Base-by-base conservation (phyloP, 2,888 invertebrate genomes). In the Lepas anatifera region DNA sequence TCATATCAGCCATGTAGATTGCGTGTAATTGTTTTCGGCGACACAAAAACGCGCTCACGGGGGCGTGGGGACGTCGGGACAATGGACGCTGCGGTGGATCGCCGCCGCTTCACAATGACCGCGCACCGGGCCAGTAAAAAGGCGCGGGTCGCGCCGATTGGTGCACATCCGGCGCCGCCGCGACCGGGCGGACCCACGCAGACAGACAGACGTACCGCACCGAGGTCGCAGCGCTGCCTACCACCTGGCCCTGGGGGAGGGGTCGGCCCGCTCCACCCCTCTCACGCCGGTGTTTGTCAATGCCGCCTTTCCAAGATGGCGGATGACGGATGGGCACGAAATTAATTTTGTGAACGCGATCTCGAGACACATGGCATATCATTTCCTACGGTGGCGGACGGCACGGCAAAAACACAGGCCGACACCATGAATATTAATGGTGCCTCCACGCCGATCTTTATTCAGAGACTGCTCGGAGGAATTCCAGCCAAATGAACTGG, bases 1-100 rank as follows among this genome's bases (percentile, higher is more conserved):
- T 58, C 58, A 58, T 58, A 58, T 58, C 58, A 58, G 35, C 58
- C 58, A 58, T 58, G 58, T 58, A 58, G 58, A 58, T 58, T 58
- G 58, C 58, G 58, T 35, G 58, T 58, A 58, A 58, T 58, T 58
- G 58, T 58, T 58, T 58, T 58, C 58, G 58, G 58, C 58, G 58
- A 58, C 58, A 32, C 22, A 58, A 58, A 58, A 58, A 58, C 16
- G 58, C 35, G 22, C 32, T 4, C 32, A 29, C 58, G 16, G 58
- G 32, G 58, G 58, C 58, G 58, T 35, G 58, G 58, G 58, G 58
- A 58, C 58, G 58, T 7, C 16, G 58, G 58, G 58, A 58, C 58
- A 58, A 58, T 58, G 58, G 58, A 58, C 58, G 58, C 58, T 3
- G 7, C 35, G 35, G 1, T 3, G 16, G 32, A 32, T 32, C 22